Evolutionary conservation across 2,888 invertebrate genomes (phyloP).

Genomic region (Plagodis dolabraria): DNA sequence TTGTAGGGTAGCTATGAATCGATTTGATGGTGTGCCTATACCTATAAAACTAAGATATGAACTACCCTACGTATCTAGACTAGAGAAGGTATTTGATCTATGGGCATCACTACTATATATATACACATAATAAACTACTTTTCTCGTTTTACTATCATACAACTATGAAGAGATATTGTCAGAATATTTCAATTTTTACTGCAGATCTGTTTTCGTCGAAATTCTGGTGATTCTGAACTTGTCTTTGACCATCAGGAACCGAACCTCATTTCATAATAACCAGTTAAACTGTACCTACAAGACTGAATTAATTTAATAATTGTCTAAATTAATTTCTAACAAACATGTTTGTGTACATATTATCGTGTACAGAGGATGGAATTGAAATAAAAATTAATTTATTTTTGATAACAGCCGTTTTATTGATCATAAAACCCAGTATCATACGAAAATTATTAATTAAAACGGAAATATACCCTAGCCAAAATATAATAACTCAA

Average conservation of each 20-base stretch:
- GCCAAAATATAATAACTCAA: neutral
- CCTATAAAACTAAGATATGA: too few species aligned
- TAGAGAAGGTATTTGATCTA: too few species aligned
- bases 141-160: too few species aligned
- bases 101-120: too few species aligned
- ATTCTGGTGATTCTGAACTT: constrained; percentile 28
- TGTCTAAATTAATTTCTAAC: constrained; percentile 60
- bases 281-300: constrained; percentile 75
- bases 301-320: constrained; percentile 77
- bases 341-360: constrained; percentile 65
- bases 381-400: constrained; percentile 77
- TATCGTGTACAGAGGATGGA: constrained; percentile 56
- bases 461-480: constrained; percentile 3
- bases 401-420: constrained; percentile 70
- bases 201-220: constrained; percentile 3
- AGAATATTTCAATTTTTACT: too few species aligned
- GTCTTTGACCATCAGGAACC: constrained; percentile 37
- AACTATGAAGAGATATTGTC: too few species aligned
- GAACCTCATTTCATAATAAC: constrained; percentile 34
- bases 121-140: too few species aligned
- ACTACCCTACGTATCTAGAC: too few species aligned
- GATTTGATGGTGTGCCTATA: too few species aligned
- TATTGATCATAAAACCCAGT: constrained; percentile 45
- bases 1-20: too few species aligned
- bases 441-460: constrained; percentile 36